Evolutionary conservation across 2,113 vertebrate species (phyloP), one percentile per base, ranked within the genome.

Genomic region (Strix aluco): DNA sequence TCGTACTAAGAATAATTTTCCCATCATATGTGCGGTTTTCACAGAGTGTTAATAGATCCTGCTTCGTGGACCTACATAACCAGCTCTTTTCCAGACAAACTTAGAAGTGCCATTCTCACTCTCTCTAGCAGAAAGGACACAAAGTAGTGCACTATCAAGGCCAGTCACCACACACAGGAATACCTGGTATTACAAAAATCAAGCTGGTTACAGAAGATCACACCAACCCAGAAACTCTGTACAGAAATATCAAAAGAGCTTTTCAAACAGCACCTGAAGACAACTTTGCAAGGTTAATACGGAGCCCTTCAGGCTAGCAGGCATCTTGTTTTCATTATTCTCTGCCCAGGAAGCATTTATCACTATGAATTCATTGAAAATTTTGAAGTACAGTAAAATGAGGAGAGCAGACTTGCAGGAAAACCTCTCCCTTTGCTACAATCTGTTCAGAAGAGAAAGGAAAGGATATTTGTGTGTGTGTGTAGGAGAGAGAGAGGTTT

Each of bases 341-440:
- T 78, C 81, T 94, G 70, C 81, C 78, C 75, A 83, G 84, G 81
- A 96, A 96, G 34, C 46, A 75, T 91, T 95, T 91, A 85, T 85
- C 88, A 73, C 73, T 73, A 29, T 69, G 54, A 90, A 95, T 77
- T 92, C 92, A 91, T 84, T 94, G 92, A 94, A 91, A 94, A 63
- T 51, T 78, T 87, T 88, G 22, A 85, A 92, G 80, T 70, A 75
- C 26, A 13, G 70, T 66, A 80, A 92, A 94, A 81, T 42, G 26
- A 94, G 69, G 66, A 69, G 29, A 91, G 67, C 54, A 83, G 70
- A 70, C 81, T 80, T 80, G 22, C 75, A 90, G 86, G 95, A 91
- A 90, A 97, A 67, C 73, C 83, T 96, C 91, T 90, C 49, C 51
- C 32, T 81, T 66, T 58, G 54, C 92, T 88, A 70, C 92, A 94